A percentile compares a stretch with the other conserved stretches of the same genome.
Evolutionary conservation across 2,113 vertebrate genomes (phyloP).

Genomic region (Scalopus aquaticus): DNA sequence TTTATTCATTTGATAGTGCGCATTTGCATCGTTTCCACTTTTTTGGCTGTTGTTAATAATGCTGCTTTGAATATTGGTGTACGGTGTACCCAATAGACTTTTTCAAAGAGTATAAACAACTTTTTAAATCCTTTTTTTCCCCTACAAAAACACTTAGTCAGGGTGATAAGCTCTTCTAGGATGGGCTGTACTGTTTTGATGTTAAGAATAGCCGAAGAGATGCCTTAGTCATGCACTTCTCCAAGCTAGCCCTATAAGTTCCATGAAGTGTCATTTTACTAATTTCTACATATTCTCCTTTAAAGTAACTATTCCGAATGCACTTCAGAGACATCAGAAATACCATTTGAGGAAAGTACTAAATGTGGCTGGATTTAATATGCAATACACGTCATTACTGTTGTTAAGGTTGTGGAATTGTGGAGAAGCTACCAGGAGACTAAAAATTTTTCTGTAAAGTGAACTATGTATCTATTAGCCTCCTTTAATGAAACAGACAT

Average conservation of each 20-base stretch:
- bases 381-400: background rate
- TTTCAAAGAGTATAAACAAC: background rate
- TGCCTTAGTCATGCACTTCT: background rate
- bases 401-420: slow-evolving; percentile 31
- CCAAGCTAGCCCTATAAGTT: background rate
- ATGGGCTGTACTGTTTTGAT: background rate
- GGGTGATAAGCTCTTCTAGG: background rate
- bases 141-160: background rate
- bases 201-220: no score
- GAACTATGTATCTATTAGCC: background rate
- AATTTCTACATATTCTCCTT: background rate
- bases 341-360: background rate
- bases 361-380: background rate
- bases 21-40: no score
- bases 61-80: background rate
- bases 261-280: background rate
- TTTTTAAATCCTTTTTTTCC: background rate
- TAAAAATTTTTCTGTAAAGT: background rate
- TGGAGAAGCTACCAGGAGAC: background rate
- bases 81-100: no score
- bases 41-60: no score
- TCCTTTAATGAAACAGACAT: background rate
- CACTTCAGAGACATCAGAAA: background rate
- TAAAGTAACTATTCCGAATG: slow-evolving; percentile 26
- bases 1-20: background rate